Evolutionary conservation across 1,140 invertebrate genomes (phyloP).

Genomic region (Drosophila funebris): DNA sequence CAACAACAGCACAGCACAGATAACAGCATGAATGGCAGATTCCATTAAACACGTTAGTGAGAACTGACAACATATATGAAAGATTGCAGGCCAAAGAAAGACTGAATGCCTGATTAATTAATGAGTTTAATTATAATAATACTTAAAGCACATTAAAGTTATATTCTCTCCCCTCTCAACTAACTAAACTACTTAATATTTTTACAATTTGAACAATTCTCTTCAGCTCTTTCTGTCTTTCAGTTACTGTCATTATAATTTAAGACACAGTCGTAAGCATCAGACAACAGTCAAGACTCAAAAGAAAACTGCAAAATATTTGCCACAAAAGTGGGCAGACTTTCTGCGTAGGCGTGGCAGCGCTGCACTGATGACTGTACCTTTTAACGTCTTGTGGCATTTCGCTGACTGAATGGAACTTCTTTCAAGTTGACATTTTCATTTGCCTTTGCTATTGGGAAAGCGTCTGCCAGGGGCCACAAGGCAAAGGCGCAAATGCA

Average conservation of each 20-base stretch:
- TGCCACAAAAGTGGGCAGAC: slow-evolving; percentile 1
- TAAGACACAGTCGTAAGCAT: not conserved
- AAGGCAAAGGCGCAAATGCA: not conserved
- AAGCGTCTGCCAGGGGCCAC: slow-evolving; percentile 31
- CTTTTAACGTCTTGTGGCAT: slow-evolving; percentile 16
- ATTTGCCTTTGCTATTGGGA: slow-evolving; percentile 54
- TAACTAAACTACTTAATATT: not conserved
- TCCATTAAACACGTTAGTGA: too few species aligned
- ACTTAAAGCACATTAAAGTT: not conserved
- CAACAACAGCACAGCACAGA: too few species aligned
- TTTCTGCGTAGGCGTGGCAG: not conserved
- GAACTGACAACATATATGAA: too few species aligned
- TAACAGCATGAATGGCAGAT: too few species aligned
- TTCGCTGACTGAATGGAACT: slow-evolving; percentile 49
- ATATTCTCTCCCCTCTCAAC: not conserved
- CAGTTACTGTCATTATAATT: slow-evolving; percentile 9
- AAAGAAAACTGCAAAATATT: slow-evolving; percentile 9
- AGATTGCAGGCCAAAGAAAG: too few species aligned
- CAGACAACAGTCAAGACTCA: slow-evolving; percentile 9
- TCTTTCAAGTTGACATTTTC: slow-evolving; percentile 54
- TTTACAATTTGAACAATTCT: too few species aligned
- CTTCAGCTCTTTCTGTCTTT: slow-evolving; percentile 1
- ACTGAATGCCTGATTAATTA: too few species aligned
- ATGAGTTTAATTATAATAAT: too few species aligned
- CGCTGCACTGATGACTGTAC: slow-evolving; percentile 26